Percentiles rank a stretch among this genome's conserved stretches.
phyloP scores from a whole-genome alignment of 1,140 invertebrate genomes.

The Leptinotarsa undecemlineata region DNA sequence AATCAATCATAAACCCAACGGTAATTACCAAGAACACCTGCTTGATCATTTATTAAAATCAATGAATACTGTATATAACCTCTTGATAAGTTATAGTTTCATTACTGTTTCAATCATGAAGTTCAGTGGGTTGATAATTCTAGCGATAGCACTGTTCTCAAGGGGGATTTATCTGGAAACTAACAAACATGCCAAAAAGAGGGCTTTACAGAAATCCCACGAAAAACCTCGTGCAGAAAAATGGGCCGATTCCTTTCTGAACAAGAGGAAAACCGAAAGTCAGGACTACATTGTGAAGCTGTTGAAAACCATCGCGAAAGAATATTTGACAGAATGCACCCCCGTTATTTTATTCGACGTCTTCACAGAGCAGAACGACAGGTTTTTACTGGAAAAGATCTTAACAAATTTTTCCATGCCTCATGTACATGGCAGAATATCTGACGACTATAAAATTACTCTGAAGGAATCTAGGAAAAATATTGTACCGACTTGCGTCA shows the following conservation, averaged over 20 bases:
- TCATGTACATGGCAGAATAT: slow-evolving; percentile 64
- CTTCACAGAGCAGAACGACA: slow-evolving; percentile 59
- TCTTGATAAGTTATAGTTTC: neutral
- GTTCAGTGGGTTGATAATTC: neutral
- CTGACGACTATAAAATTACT: slow-evolving; percentile 41
- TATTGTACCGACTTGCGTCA: slow-evolving; percentile 59
- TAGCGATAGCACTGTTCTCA: neutral
- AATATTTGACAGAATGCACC: slow-evolving; percentile 63
- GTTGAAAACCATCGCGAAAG: slow-evolving; percentile 60
- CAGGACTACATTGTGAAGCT: slow-evolving; percentile 60
- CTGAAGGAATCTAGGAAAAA: slow-evolving; percentile 38
- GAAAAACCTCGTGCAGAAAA: slow-evolving; percentile 49
- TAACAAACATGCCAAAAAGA: slow-evolving; percentile 32
- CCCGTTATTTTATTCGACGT: slow-evolving; percentile 67
- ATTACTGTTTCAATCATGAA: slow-evolving; percentile 14
- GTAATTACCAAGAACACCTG: slow-evolving; percentile 22
- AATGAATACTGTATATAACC: slow-evolving; percentile 27
- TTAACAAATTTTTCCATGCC: slow-evolving; percentile 62
- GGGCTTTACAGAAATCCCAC: slow-evolving; percentile 52
- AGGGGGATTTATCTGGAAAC: neutral
- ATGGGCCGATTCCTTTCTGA: slow-evolving; percentile 46
- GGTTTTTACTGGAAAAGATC: slow-evolving; percentile 60
- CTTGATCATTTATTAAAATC: slow-evolving; percentile 29
- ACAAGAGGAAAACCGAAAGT: slow-evolving; percentile 54
- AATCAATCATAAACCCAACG: neutral